Percentiles rank a stretch among this genome's conserved stretches.
phyloP scores from a whole-genome alignment of 92 coral and sea anemone species.

The Siderastrea radians region DNA sequence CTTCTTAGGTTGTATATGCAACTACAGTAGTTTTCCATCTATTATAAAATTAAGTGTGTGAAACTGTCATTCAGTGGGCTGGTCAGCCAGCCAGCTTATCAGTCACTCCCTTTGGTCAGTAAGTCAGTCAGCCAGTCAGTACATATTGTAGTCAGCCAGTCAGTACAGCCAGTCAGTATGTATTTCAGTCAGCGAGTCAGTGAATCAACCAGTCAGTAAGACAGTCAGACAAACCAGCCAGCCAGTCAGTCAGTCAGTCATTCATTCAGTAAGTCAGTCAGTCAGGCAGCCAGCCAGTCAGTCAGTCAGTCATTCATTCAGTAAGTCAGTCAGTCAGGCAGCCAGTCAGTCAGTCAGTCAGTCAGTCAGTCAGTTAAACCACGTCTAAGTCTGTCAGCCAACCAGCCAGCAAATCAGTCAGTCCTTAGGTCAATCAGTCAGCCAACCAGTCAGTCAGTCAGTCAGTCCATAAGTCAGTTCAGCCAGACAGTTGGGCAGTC shows the following conservation, averaged over 20 bases:
- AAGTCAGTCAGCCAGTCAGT: not conserved
- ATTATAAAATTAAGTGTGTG: no score
- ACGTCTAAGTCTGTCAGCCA: not conserved
- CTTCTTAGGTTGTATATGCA: no score
- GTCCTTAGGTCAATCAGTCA: no score
- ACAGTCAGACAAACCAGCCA: not conserved
- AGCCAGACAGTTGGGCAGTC: no score
- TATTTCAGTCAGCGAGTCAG: not conserved
- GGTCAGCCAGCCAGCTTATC: no score
- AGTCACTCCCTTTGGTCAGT: not conserved
- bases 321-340: not conserved
- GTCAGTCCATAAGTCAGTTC: no score
- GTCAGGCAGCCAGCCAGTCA: not conserved
- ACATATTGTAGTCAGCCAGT: not conserved
- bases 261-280: not conserved
- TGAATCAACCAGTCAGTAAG: no score
- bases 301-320: no score
- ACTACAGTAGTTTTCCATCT: no score
- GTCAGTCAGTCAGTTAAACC: not conserved
- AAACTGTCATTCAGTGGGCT: no score
- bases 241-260: not conserved
- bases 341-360: not conserved
- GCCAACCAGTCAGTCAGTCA: no score
- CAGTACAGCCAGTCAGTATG: not conserved
- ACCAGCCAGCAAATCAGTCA: conserved; percentile 46